Conservation (phyloP, 2,113 vertebrate species). For the Gymnorhina tibicen region DNA sequence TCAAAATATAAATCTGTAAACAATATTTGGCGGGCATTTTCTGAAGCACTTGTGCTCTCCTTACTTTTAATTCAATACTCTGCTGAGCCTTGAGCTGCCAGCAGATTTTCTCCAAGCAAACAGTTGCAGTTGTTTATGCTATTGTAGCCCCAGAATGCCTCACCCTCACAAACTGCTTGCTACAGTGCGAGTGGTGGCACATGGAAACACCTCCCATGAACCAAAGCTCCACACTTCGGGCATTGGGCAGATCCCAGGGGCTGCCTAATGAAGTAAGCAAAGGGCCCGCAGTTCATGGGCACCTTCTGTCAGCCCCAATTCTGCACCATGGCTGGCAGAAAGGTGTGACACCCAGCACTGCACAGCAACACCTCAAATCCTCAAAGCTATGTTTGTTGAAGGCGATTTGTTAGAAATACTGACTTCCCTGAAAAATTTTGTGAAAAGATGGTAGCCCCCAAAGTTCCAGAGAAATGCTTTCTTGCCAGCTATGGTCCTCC, state of each 20-base stretch:
- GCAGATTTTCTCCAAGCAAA: not conserved
- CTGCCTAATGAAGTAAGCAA: not conserved
- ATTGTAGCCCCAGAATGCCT: not conserved
- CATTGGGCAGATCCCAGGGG: not conserved
- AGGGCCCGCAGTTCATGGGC: not conserved
- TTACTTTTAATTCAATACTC: not conserved
- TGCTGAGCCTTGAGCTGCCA: not conserved
- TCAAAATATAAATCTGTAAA: not conserved
- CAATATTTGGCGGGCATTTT: not conserved
- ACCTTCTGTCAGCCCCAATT: not conserved
- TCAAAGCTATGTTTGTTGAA: not conserved
- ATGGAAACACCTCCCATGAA: not conserved
- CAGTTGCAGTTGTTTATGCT: rapidly evolving
- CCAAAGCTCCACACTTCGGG: not conserved
- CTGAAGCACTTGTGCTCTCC: not conserved
- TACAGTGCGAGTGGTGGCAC: not conserved
- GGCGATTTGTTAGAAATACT: not conserved
- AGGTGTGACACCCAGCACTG: not conserved
- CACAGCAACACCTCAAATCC: not conserved
- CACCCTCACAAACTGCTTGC: not conserved
- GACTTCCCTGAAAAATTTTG: not conserved
- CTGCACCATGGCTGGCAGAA: not conserved
- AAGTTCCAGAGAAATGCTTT: not conserved
- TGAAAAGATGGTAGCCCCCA: not conserved
- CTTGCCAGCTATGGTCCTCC: not conserved